These are phyloP conservation scores for Cantharis lateralis DNA, from an alignment of 2,888 invertebrate genomes.

Conservation along the genomic window DNA sequence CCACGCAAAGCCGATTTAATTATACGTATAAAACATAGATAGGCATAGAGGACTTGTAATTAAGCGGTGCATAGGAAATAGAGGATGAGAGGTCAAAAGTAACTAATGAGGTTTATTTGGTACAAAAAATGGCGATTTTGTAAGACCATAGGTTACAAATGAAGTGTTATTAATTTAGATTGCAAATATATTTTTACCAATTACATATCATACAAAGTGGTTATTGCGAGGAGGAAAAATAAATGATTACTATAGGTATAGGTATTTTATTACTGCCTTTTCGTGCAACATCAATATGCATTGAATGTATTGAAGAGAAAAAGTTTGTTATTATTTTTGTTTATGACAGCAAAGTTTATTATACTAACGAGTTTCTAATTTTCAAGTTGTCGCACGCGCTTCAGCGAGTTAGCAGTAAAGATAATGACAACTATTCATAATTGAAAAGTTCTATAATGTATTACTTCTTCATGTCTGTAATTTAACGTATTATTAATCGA, in stretches of 20 bases:
- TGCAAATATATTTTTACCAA: background rate
- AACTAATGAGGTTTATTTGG: background rate
- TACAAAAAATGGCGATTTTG: background rate
- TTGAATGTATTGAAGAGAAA: background rate
- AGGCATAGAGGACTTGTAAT: background rate
- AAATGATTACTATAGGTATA: background rate
- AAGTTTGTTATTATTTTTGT: background rate
- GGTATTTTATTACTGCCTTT: background rate
- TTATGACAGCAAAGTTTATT: background rate
- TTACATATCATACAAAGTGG: background rate
- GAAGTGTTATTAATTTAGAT: background rate
- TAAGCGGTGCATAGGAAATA: background rate
- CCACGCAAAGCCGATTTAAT: background rate
- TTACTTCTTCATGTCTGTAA: background rate
- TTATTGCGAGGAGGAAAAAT: background rate
- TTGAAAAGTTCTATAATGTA: background rate
- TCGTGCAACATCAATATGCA: background rate
- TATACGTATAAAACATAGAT: background rate
- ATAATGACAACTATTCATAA: background rate
- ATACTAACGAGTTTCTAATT: constrained; percentile 1
- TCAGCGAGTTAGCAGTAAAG: background rate
- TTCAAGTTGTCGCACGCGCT: background rate
- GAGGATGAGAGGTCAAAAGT: background rate
- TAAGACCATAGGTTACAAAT: background rate
- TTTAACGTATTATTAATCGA: background rate